phyloP scores from a whole-genome alignment of 2,113 vertebrate genomes.

The Lampris megalopsis region DNA sequence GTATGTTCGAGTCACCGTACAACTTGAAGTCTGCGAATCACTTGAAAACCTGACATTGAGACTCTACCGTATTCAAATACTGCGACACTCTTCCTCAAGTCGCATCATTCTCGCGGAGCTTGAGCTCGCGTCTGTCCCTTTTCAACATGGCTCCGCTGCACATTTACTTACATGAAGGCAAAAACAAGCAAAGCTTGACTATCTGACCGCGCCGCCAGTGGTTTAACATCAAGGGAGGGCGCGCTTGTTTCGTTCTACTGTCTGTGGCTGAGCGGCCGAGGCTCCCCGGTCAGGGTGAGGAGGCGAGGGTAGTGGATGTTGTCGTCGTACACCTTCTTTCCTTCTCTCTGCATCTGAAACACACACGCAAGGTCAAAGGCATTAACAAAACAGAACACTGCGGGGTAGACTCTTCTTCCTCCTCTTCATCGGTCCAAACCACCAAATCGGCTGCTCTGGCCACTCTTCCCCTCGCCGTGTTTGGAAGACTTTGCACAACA shows the following conservation, averaged over 20 bases:
- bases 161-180: background rate
- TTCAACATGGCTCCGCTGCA: constrained; percentile 3
- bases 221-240: constrained; percentile 4
- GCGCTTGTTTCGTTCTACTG: constrained; percentile 57
- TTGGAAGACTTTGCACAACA: too few species aligned
- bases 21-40: background rate
- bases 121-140: background rate
- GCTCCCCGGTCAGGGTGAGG: constrained; percentile 86
- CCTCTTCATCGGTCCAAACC: too few species aligned
- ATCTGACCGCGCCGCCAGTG: constrained; percentile 1
- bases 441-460: too few species aligned
- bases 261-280: constrained; percentile 56
- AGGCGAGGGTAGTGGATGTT: constrained; percentile 96
- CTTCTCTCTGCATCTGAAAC: constrained; percentile 93
- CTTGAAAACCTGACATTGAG: background rate
- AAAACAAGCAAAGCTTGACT: background rate
- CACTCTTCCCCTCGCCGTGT: too few species aligned
- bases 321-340: constrained; percentile 90
- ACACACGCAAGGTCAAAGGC: constrained; percentile 32
- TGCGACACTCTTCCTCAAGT: background rate
- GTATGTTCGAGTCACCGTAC: background rate
- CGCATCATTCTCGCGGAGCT: background rate
- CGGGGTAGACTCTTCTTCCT: background rate
- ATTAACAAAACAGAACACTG: background rate
- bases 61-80: background rate